Evolutionary conservation across 2,113 vertebrate species (phyloP).

Genomic region (Silurus asotus): DNA sequence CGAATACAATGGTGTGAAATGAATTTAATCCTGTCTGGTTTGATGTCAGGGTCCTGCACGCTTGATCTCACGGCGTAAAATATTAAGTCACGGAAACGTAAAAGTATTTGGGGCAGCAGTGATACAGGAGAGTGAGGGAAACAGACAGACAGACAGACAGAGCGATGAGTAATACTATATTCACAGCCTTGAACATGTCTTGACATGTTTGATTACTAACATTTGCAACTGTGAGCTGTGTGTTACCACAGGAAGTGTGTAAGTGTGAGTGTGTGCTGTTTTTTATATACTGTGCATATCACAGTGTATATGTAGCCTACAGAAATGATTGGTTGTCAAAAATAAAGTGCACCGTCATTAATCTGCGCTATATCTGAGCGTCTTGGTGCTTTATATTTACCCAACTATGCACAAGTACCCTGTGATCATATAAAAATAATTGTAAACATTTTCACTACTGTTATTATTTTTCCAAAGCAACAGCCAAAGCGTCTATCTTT

Average conservation of each 20-base stretch:
- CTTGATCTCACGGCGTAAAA: neutral
- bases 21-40: neutral
- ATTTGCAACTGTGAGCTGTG: constrained; percentile 2
- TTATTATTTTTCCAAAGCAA: constrained; percentile 1
- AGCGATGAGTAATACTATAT: constrained; percentile 21
- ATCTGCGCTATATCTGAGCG: neutral
- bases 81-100: neutral
- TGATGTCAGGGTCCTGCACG: neutral
- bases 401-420: neutral
- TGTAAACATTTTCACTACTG: neutral
- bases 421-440: constrained; percentile 10
- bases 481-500: neutral
- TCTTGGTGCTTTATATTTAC: neutral
- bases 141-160: neutral
- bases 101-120: neutral
- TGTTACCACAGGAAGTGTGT: neutral
- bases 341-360: neutral
- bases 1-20: neutral
- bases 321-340: constrained; percentile 1
- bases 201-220: constrained; percentile 13
- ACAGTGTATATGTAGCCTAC: neutral
- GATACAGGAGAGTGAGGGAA: neutral
- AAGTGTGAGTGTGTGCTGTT: neutral
- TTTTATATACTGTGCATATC: neutral
- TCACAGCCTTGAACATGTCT: neutral